Percentiles rank a stretch among this genome's conserved stretches.
phyloP scores from a whole-genome alignment of 2,113 vertebrate species.

The Ochotona curzoniae region DNA sequence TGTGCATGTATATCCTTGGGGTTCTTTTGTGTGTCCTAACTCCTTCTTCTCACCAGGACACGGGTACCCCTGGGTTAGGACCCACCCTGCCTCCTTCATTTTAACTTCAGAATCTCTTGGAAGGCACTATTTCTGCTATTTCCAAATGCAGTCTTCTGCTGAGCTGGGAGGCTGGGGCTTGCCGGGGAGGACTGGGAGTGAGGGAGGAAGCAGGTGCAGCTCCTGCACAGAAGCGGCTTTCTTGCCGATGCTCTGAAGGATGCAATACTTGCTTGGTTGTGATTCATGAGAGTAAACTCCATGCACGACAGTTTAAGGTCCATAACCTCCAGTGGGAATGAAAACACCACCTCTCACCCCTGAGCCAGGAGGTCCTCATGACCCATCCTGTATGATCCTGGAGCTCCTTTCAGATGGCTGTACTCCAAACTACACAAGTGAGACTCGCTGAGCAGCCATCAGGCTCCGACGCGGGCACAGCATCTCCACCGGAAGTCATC shows the following conservation, averaged over 20 bases:
- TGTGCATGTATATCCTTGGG: rapidly evolving
- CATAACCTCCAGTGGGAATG: too few relatives aligned
- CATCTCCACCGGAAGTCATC: not conserved
- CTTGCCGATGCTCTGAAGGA: not conserved
- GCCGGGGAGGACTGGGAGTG: not conserved
- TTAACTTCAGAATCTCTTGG: not conserved
- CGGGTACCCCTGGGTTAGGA: not conserved
- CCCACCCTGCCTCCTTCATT: not conserved
- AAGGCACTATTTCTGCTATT: not conserved
- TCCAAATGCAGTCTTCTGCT: not conserved
- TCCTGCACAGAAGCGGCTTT: not conserved
- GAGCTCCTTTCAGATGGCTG: not conserved
- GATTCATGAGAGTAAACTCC: too few relatives aligned
- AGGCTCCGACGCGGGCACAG: not conserved
- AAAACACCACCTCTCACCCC: not conserved
- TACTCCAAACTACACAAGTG: not conserved
- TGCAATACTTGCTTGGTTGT: not conserved
- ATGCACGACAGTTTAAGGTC: too few relatives aligned
- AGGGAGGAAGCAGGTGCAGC: not conserved
- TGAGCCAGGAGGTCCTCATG: not conserved
- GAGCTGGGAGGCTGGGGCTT: not conserved
- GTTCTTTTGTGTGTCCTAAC: not conserved
- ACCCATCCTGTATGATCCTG: not conserved
- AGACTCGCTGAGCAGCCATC: not conserved
- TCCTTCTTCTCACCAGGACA: conserved; percentile 8